Evolutionary conservation across 2,797 vertebrate species (phyloP), one percentile per base, ranked within the genome.

Genomic region (Ctenosaura bakeri): DNA sequence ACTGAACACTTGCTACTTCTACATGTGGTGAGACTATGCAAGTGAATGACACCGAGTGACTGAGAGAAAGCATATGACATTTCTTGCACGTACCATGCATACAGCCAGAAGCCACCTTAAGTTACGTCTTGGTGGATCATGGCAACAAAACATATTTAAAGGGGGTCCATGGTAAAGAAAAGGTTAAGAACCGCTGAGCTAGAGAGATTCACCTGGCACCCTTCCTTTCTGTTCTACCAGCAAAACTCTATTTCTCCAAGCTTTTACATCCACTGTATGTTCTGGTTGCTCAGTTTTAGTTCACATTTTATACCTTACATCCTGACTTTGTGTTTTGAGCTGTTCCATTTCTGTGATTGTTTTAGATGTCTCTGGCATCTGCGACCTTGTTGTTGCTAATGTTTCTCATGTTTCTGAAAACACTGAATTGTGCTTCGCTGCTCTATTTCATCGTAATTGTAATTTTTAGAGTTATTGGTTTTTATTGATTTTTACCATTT

Each of bases 401-500:
- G 26, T n/a, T 46, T 73, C n/a, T 86, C 62, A 20, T 22, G 14
- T 26, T 77, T 42, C 46, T 56, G 29, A 20, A 56, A 56, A 50
- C 10, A 50, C 2, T 16, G 32, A 26, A 32, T 3, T 86, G 20
- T n/a, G 76, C 22, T 87, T 64, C 7, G 56, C 56, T 78, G 74
- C 73, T 78, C 35, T 18, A 64, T 77, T 86, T 86, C 29, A 77
- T 77, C 62, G 73, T 62, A 73, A 62, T 42, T 86, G 24, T 59
- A 76, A 20, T 59, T 76, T 76, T 76, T 86, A 35, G 14, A 86
- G 74, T 42, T 86, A 86, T 10, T 46, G 4, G 3, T 62, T 77
- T 62, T 29, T 32, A 86, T 76, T 56, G 84, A 86, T 76, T 86
- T 86, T 12, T 69, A 32, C 16, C 38, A 69, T 42, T 86, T 77